Base-by-base conservation (phyloP, 1,140 invertebrate species). In the Drosophila micromelanica region DNA sequence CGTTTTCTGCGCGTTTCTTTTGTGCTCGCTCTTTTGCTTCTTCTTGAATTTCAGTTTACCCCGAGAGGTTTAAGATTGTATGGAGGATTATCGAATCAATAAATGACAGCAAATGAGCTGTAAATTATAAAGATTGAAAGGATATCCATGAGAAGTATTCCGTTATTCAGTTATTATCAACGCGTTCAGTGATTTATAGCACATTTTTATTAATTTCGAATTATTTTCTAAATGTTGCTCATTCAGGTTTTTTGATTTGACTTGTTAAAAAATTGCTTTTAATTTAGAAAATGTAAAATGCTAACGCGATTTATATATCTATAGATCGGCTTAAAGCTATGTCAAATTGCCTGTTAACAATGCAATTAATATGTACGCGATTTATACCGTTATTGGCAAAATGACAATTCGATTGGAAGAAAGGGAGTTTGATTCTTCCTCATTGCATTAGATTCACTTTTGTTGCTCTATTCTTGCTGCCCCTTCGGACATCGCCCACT, bases 371-470 rank as follows among this genome's bases (percentile, higher is more conserved):
- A 42, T 42, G 7, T 13, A 1, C 0, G 30, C 7, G 2, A 32
- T 8, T 32, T 32, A 8, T 32, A 23, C 20, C 20, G 2, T 32
- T 32, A 32, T 23, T 32, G 48, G n/a, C 20, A 2, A 51, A 32
- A 30, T 30, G 46, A 32, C 23, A 37, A 61, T 48, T 8, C 48
- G 27, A 32, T 51, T 51, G n/a, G 7, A 2, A 42, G 38, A 23
- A 23, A 56, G 43, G 43, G 6, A 56, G 17, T 59, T 68, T n/a
- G 13, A 57, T 40, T 67, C 38, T 46, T 68, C 59, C 64, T 67
- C 55, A 17, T 32, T 48, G 42, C 64, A 68, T 80, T 80, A 62
- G 80, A 80, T 80, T 80, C 78, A 80, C 78, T 80, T 80, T 80
- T 80, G 73, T 68, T 80, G 76, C 75, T 79, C 71, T 23, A 45